Evolutionary conservation across 1,140 invertebrate genomes (phyloP).

Genomic region (Cryptotermes secundus): DNA sequence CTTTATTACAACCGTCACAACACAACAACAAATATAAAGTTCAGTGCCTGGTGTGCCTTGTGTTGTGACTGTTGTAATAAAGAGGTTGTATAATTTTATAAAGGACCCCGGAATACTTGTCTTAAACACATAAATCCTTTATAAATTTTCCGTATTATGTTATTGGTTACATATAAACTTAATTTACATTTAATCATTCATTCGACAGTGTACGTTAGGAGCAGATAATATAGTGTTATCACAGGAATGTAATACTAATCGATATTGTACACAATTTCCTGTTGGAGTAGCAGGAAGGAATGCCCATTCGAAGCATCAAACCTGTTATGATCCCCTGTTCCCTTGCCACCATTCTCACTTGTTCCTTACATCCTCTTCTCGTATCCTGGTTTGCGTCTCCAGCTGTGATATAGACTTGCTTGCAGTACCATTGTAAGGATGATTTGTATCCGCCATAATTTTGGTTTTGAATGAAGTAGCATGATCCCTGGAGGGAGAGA

Average conservation of each 20-base stretch:
- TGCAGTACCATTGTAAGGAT: background rate
- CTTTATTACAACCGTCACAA: no score
- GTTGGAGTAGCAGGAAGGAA: background rate
- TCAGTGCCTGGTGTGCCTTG: no score
- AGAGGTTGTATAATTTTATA: no score
- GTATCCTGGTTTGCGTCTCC: background rate
- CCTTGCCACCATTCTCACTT: background rate
- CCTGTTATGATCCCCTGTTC: background rate
- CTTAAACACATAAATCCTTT: no score
- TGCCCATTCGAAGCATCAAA: background rate
- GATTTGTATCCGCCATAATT: conserved; percentile 1
- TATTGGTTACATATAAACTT: no score
- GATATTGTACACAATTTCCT: background rate
- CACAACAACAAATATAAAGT: no score
- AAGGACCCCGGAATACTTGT: no score
- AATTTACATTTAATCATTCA: no score
- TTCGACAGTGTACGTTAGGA: no score
- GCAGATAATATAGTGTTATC: no score
- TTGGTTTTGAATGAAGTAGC: background rate
- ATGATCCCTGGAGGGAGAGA: background rate
- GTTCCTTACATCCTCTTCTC: background rate
- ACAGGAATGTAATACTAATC: background rate
- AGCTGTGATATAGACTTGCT: background rate
- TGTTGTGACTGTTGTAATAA: no score
- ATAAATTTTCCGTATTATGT: no score